Conservation (phyloP, 2,113 vertebrate species). For the Cryptomyrus ogoouensis region DNA sequence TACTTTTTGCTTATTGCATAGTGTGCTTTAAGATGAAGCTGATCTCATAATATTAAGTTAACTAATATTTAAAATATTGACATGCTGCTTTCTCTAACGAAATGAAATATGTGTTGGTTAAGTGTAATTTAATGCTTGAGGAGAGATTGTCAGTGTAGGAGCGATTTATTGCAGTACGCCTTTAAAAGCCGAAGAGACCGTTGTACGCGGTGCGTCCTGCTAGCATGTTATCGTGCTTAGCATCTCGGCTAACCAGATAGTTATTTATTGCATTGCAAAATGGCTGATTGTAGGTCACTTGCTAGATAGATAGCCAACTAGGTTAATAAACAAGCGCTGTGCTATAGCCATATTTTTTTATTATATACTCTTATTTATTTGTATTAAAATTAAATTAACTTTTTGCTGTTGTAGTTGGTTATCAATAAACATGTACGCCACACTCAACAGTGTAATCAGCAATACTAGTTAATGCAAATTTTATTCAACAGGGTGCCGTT, state of each 20-base stretch:
- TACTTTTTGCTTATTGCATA: neutral
- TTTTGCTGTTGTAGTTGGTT: neutral
- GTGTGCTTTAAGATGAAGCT: neutral
- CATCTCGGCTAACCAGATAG: neutral
- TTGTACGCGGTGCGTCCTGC: neutral
- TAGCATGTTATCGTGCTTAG: neutral
- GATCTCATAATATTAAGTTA: neutral
- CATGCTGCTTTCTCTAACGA: neutral
- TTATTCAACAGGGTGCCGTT: neutral
- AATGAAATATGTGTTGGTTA: neutral
- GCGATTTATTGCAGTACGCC: neutral
- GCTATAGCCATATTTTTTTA: neutral
- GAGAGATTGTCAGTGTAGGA: neutral
- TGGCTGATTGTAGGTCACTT: neutral
- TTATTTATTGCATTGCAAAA: neutral
- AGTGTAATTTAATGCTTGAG: neutral
- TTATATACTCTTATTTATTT: neutral
- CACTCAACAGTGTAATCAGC: neutral
- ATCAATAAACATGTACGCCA: neutral
- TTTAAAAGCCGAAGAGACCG: neutral
- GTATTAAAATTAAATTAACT: neutral
- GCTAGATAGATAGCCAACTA: neutral
- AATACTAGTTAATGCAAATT: neutral
- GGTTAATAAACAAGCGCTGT: neutral
- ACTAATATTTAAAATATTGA: neutral